Base-by-base conservation (phyloP, 2,888 invertebrate species). In the Idaea aversata region DNA sequence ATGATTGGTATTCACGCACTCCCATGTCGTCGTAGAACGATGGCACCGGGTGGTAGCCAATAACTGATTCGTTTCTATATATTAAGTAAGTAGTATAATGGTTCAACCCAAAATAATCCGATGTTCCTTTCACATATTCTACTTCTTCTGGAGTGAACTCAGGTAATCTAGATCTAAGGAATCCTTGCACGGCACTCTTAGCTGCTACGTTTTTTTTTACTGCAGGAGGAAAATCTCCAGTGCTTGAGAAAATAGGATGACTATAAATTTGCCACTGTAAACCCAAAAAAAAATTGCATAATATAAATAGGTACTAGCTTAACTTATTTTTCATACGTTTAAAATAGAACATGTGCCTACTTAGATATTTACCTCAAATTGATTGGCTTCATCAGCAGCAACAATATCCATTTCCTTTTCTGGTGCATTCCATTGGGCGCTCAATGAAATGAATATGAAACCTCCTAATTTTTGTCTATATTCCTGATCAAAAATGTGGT, bases 61-160 rank as follows among this genome's bases (percentile, higher is more conserved):
- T 63, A 0, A 76, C 71, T n/a, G 77, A 76, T 47, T 76, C 77
- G 57, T 80, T 80, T 70, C 79, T 77, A 47, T 80, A 81, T n/a
- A 82, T 69, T 1, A 81, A 63, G 1, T 61, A 82, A 0, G 93
- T 85, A 0, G 95, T 93, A 78, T 96, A 97, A 69, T 95, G 93
- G 75, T 96, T 96, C 7, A 96, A 81, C 3, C 96, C 86, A 15
- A 87, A 81, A 76, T 85, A 88, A 67, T 90, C 89, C 0, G 79
- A 74, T 3, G 83, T 70, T 4, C 88, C 89, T 64, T 76, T 78
- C 0, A 87, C 74, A 10, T 81, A 78, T 0, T 74, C 71, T 5
- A 77, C 75, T 67, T 87, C 85, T 61, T 83, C 80, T 1, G 77
- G 75, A 5, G 82, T 80, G 34, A 82, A 80, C 61, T 80, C 77